A percentile compares a stretch with the other conserved stretches of the same genome.
phyloP scores from a whole-genome alignment of 1,140 invertebrate species.

The Drosophila arawakana region DNA sequence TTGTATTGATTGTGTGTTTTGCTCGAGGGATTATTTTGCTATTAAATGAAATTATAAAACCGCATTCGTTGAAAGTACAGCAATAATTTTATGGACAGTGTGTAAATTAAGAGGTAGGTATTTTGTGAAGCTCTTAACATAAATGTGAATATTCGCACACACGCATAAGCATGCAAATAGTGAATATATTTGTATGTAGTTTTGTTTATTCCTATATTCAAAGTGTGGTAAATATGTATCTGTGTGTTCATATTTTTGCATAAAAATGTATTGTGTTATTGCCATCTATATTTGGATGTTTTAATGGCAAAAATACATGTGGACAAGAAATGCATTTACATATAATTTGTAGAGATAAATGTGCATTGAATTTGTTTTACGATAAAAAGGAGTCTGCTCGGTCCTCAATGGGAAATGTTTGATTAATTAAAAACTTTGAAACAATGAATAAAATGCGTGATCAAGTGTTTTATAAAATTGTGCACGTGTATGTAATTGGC shows the following conservation, averaged over 20 bases:
- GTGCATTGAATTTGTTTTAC: no score
- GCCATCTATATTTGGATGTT: no score
- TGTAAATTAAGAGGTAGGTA: slow-evolving; percentile 26
- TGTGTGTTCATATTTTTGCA: neutral
- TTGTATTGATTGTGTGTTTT: slow-evolving; percentile 79
- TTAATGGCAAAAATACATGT: neutral
- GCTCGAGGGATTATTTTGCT: slow-evolving; percentile 64
- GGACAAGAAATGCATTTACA: no score
- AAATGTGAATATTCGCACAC: slow-evolving; percentile 9
- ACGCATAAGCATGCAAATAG: neutral
- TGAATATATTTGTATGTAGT: slow-evolving; percentile 19
- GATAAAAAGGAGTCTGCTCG: no score
- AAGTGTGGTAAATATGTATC: neutral
- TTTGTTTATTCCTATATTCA: neutral
- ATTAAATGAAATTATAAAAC: slow-evolving; percentile 57
- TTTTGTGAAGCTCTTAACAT: neutral
- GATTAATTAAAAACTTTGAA: no score
- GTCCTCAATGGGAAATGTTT: no score
- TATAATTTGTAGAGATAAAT: no score
- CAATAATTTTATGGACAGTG: slow-evolving; percentile 39
- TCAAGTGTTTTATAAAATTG: no score
- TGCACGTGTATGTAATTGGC: no score
- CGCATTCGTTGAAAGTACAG: slow-evolving; percentile 44
- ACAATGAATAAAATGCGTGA: no score
- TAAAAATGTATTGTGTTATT: neutral